Percentiles rank a stretch among this genome's conserved stretches.
Evolutionary conservation across 2,888 invertebrate species (phyloP).

Genomic region (Amphipyra tragopoginis): DNA sequence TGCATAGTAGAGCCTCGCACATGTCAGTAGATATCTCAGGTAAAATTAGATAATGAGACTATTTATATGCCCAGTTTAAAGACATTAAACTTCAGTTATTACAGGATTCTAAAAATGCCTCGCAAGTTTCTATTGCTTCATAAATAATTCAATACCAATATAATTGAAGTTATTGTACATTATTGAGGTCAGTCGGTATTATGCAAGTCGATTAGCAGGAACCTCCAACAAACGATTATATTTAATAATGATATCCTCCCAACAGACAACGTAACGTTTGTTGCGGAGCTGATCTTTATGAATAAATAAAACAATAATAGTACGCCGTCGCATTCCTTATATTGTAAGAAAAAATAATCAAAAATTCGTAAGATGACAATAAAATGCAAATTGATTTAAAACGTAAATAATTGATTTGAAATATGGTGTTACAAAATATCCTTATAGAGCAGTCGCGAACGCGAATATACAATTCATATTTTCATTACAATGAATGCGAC

Average conservation of each 20-base stretch:
- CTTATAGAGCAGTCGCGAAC: slow-evolving; percentile 28
- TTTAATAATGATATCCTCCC: slow-evolving; percentile 33
- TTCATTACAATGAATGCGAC: slow-evolving; percentile 87
- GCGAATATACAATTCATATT: slow-evolving; percentile 59
- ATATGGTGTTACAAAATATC: slow-evolving; percentile 43
- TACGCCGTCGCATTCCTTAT: slow-evolving; percentile 89
- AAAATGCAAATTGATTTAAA: slow-evolving; percentile 52
- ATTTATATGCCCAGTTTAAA: no score
- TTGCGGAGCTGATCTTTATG: background rate
- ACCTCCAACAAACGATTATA: slow-evolving; percentile 15
- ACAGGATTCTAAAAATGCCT: slow-evolving; percentile 21
- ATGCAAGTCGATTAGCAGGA: slow-evolving; percentile 44
- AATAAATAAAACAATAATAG: slow-evolving; percentile 72
- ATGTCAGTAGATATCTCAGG: no score
- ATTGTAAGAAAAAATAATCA: slow-evolving; percentile 83
- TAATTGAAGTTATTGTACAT: slow-evolving; percentile 43
- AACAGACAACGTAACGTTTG: background rate
- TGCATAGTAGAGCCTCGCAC: no score
- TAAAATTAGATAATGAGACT: no score
- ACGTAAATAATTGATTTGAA: slow-evolving; percentile 40
- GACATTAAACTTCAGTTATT: background rate
- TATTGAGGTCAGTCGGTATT: slow-evolving; percentile 57
- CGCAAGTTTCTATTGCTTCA: slow-evolving; percentile 58
- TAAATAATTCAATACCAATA: slow-evolving; percentile 46
- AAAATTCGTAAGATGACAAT: slow-evolving; percentile 52